Evolutionary conservation across 2,888 invertebrate species (phyloP).

Genomic region (Chouioia cunea): DNA sequence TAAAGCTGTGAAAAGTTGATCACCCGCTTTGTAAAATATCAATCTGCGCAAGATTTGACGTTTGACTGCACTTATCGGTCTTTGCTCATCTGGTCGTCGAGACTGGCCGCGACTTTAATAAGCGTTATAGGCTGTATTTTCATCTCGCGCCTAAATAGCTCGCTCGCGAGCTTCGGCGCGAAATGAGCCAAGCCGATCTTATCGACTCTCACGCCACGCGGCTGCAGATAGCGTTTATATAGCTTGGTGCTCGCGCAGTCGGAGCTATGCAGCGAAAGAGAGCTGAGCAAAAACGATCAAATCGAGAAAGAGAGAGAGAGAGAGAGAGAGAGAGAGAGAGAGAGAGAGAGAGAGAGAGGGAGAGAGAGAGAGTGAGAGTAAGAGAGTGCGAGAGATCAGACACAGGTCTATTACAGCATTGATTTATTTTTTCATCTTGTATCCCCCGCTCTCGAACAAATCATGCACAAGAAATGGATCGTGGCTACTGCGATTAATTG

Average conservation of each 20-base stretch:
- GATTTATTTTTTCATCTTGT: too few relatives aligned
- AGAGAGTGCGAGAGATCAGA: slow-evolving; percentile 37
- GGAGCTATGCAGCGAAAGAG: slow-evolving; percentile 22
- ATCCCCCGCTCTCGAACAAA: slow-evolving; percentile 9
- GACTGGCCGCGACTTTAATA: slow-evolving; percentile 41
- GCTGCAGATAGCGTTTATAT: slow-evolving; percentile 30
- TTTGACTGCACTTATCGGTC: slow-evolving; percentile 11
- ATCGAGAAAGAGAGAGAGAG: slow-evolving; percentile 22
- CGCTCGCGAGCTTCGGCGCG: slow-evolving; percentile 8
- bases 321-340: slow-evolving; percentile 30
- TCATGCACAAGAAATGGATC: slow-evolving; percentile 40
- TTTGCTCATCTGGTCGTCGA: slow-evolving; percentile 27
- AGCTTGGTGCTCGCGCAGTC: too few relatives aligned
- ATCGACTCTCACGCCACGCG: slow-evolving; percentile 30
- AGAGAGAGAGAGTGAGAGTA: slow-evolving; percentile 4
- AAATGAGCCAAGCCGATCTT: slow-evolving; percentile 41
- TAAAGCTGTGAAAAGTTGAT: too few relatives aligned
- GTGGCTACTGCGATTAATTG: slow-evolving; percentile 58
- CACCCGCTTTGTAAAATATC: too few relatives aligned
- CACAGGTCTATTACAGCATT: slow-evolving; percentile 27
- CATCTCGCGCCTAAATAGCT: slow-evolving; percentile 12
- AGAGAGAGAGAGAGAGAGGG: slow-evolving; percentile 34
- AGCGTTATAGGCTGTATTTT: slow-evolving; percentile 32
- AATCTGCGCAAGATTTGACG: slow-evolving; percentile 33
- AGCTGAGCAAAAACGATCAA: not conserved